phyloP scores from a whole-genome alignment of 2,797 vertebrate species.

The Echeneis naucrates region DNA sequence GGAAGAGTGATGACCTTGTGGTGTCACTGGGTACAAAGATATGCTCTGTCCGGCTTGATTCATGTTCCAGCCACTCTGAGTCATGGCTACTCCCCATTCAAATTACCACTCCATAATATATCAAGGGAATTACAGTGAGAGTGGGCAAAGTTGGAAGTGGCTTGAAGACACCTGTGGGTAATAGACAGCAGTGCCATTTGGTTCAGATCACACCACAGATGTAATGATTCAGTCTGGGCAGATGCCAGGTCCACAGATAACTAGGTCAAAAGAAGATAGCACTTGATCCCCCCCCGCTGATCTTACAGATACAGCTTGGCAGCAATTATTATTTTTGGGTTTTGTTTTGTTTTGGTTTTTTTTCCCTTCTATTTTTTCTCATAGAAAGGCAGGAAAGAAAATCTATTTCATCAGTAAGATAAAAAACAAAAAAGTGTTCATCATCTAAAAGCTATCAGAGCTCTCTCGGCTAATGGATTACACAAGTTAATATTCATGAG shows the following conservation, averaged over 20 bases:
- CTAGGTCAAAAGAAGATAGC: slow-evolving; percentile 75
- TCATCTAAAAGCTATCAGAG: slow-evolving; percentile 45
- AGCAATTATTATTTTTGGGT: slow-evolving; percentile 50
- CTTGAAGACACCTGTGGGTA: slow-evolving; percentile 81
- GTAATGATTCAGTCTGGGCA: slow-evolving; percentile 70
- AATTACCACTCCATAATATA: slow-evolving; percentile 86
- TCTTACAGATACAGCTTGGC: slow-evolving; percentile 36
- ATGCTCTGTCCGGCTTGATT: slow-evolving; percentile 82
- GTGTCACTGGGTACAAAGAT: slow-evolving; percentile 75
- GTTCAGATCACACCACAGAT: slow-evolving; percentile 69
- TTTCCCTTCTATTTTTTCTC: slow-evolving; percentile 17
- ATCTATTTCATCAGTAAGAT: slow-evolving; percentile 32
- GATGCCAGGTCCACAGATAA: slow-evolving; percentile 74
- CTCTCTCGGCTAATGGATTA: slow-evolving; percentile 52
- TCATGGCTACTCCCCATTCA: slow-evolving; percentile 83
- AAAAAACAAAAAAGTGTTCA: slow-evolving; percentile 20
- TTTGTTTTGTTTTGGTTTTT: slow-evolving; percentile 17
- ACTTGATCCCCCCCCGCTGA: slow-evolving; percentile 58
- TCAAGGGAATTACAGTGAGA: slow-evolving; percentile 74
- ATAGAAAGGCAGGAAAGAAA: slow-evolving; percentile 39
- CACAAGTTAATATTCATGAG: slow-evolving; percentile 66
- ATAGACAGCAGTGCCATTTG: slow-evolving; percentile 72
- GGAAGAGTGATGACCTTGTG: slow-evolving; percentile 61
- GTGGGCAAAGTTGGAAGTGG: slow-evolving; percentile 72
- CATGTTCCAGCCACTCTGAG: slow-evolving; percentile 81